phyloP scores from a whole-genome alignment of 2,113 vertebrate species.

The Vireo altiloquus region DNA sequence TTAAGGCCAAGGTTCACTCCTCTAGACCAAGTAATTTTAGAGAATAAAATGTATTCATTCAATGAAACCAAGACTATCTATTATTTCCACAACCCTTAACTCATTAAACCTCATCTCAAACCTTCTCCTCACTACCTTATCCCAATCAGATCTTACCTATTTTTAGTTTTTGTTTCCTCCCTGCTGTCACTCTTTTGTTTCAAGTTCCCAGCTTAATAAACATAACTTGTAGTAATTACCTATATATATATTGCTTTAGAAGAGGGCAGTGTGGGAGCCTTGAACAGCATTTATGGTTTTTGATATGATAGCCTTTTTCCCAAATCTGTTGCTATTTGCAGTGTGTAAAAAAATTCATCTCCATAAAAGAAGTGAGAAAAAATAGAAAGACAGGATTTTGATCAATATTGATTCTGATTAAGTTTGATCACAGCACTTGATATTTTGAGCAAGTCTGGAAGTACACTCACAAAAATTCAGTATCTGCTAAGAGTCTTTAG shows the following conservation, averaged over 20 bases:
- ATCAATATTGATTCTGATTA: constrained; percentile 27
- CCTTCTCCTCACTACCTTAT: neutral
- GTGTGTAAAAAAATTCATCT: constrained; percentile 9
- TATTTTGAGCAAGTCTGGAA: constrained; percentile 17
- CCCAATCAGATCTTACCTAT: neutral
- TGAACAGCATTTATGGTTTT: neutral
- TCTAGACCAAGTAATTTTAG: neutral
- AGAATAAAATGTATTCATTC: constrained; percentile 68
- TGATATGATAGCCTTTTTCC: neutral
- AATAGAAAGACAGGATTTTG: neutral
- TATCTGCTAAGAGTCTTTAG: neutral
- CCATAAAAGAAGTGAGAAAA: neutral
- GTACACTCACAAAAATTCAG: neutral
- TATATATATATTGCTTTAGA: neutral
- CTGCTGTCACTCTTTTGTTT: neutral
- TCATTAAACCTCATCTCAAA: constrained; percentile 43
- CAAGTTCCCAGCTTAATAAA: neutral
- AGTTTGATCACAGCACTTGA: constrained; percentile 23
- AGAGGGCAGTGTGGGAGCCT: neutral
- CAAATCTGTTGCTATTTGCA: neutral
- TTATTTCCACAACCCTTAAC: constrained; percentile 69
- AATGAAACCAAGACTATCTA: constrained; percentile 75
- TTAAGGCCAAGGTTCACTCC: neutral
- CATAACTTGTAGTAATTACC: neutral
- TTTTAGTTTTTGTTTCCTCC: neutral